phyloP scores from a whole-genome alignment of 1,140 invertebrate genomes.

The Tribolium castaneum region DNA sequence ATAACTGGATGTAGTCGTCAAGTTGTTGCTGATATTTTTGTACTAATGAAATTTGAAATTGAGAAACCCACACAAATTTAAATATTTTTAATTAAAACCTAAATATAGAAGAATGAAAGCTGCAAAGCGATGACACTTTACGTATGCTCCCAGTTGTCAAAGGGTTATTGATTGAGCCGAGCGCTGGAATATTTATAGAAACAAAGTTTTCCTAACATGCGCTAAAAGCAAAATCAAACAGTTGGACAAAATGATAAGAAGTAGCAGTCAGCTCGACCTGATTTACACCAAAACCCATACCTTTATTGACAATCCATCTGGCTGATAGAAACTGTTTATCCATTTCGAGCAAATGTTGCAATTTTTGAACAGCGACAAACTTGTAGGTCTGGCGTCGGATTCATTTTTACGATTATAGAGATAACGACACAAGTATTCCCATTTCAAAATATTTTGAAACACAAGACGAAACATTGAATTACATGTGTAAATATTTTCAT shows the following conservation, averaged over 20 bases:
- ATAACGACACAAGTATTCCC: neutral
- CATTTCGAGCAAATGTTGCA: too few relatives aligned
- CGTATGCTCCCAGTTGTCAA: neutral
- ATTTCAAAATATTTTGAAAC: neutral
- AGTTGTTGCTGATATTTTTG: too few relatives aligned
- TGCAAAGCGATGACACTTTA: constrained; percentile 1
- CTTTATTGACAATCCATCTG: neutral
- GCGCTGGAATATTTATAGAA: constrained; percentile 19
- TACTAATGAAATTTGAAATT: too few relatives aligned
- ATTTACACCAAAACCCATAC: neutral
- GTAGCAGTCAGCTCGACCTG: neutral
- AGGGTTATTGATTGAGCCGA: constrained; percentile 7
- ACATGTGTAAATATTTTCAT: neutral
- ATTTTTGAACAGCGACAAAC: too few relatives aligned
- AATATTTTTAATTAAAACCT: too few relatives aligned
- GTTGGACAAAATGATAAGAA: neutral
- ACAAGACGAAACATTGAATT: neutral
- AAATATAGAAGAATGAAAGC: neutral
- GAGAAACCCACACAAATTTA: too few relatives aligned
- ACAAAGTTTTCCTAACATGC: constrained; percentile 2
- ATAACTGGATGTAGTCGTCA: too few relatives aligned
- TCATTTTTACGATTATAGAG: neutral
- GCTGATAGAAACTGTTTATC: too few relatives aligned
- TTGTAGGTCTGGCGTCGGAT: neutral
- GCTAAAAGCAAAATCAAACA: neutral